Evolutionary conservation across 2,888 invertebrate species (phyloP), one percentile per base, ranked within the genome.

Genomic region (Xestia sexstrigata): DNA sequence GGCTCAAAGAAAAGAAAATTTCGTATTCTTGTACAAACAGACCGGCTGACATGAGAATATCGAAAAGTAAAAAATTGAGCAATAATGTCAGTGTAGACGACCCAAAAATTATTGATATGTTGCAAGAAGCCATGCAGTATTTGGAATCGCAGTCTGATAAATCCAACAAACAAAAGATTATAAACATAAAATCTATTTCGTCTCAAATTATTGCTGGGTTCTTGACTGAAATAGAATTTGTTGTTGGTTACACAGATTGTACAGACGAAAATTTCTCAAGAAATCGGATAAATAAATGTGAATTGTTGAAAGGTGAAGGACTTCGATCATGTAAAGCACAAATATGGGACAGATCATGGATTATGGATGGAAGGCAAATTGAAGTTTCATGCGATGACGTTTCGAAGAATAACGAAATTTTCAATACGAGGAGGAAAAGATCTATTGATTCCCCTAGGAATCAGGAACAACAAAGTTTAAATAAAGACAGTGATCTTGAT

Each of bases 291-390:
- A 89, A 88, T 42, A 85, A 83, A 71, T 95, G 96, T 83, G 88
- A 92, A 78, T 81, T 95, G 47, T 82, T 94, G 73, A 86, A 91
- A 75, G 90, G 90, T 67, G 92, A 93, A 89, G 90, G 90, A 45
- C 68, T 94, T 35, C 90, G 93, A 65, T 87, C 84, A 67, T 96
- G 96, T 82, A 89, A 90, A 80, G 93, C 92, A 3, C 89, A 94
- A 86, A 89, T 96, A 67, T 97, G 97, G 97, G 97, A 97, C 70
- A 95, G 96, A 87, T 96, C 97, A 7, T 98, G 97, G 97, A 82
- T 97, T 71, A 94, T 97, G 69, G 94, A 96, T 70, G 94, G 94
- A 9, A 93, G 92, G 79, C 92, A 95, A 90, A 90, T 94, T 55
- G 93, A 95, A 83, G 94, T 95, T 30, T 88, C 85, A 45, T 95